Conservation (phyloP, 2,113 vertebrate genomes). For the Paradisaea rubra region DNA sequence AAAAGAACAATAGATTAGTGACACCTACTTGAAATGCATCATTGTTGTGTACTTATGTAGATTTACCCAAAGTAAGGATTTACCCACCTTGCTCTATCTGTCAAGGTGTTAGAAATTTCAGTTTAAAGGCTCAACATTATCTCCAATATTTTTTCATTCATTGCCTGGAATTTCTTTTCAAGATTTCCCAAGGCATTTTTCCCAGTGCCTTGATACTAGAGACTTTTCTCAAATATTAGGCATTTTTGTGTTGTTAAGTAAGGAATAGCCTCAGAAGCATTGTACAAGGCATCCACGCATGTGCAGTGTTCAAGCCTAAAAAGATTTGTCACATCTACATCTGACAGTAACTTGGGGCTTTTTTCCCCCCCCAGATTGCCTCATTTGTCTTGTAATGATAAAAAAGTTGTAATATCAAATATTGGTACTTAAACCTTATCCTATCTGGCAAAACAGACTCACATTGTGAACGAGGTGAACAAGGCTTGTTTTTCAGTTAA, state of each 20-base stretch:
- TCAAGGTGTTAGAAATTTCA: background rate
- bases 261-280: background rate
- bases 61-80: background rate
- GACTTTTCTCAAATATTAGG: background rate
- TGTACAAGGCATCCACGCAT: background rate
- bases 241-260: background rate
- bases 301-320: background rate
- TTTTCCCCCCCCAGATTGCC: accelerated
- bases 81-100: background rate
- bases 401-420: background rate
- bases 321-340: background rate
- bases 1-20: background rate
- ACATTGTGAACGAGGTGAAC: background rate
- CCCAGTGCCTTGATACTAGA: background rate
- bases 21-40: background rate
- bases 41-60: background rate
- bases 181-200: background rate
- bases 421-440: background rate
- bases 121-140: background rate
- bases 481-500: background rate
- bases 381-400: background rate
- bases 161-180: background rate
- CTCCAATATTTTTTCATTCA: background rate
- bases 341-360: background rate
- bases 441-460: background rate